These are phyloP conservation scores for Antheraea pernyi DNA, from an alignment of 1,140 invertebrate species.

Conservation along the genomic window DNA sequence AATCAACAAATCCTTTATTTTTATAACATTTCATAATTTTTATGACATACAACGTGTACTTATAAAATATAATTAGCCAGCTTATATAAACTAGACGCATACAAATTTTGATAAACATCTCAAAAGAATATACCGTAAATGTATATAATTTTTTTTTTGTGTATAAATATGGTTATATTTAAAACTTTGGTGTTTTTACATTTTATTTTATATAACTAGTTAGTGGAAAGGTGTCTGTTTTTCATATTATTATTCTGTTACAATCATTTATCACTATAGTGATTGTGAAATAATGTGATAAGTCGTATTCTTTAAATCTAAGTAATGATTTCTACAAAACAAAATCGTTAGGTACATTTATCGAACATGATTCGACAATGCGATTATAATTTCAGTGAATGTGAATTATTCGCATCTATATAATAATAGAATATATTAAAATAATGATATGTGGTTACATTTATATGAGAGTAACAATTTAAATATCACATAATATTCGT, in stretches of 20 bases:
- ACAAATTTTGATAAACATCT: conserved; percentile 38
- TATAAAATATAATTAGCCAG: conserved; percentile 47
- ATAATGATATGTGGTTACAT: conserved; percentile 72
- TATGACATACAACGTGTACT: conserved; percentile 44
- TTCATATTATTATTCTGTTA: neutral
- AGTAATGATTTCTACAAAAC: too few species aligned
- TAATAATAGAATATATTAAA: conserved; percentile 53
- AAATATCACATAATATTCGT: conserved; percentile 77
- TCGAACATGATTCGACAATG: neutral
- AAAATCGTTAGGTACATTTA: too few species aligned
- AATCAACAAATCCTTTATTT: conserved; percentile 56
- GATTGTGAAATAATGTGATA: neutral
- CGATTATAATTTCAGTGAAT: neutral
- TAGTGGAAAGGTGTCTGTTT: neutral
- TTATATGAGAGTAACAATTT: conserved; percentile 71
- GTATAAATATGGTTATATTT: conserved; percentile 21
- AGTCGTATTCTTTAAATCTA: too few species aligned
- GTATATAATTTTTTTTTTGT: conserved; percentile 22
- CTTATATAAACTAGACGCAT: conserved; percentile 36
- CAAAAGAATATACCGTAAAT: conserved; percentile 38
- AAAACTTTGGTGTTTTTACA: neutral
- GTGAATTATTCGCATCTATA: neutral
- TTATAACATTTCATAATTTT: conserved; percentile 44
- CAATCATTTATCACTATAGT: neutral
- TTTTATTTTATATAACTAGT: neutral